Conservation (phyloP, 2,113 vertebrate genomes). For the Gila orcuttii region DNA sequence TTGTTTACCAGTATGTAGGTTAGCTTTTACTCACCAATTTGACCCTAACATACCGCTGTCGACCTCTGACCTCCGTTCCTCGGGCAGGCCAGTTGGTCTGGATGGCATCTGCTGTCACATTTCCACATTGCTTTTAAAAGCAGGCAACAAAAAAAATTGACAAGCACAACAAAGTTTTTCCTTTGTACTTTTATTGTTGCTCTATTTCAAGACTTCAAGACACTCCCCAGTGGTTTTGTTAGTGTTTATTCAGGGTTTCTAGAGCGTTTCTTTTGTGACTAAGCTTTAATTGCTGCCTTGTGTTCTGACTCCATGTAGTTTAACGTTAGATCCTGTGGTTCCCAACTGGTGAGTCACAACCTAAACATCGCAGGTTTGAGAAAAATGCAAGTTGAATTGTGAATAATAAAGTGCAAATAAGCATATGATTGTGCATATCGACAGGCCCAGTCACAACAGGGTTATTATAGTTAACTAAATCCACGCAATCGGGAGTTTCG, state of each 20-base stretch:
- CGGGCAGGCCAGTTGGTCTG: constrained; percentile 47
- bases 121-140: constrained; percentile 5
- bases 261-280: background rate
- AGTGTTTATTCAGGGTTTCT: background rate
- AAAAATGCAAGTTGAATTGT: too few species aligned
- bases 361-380: background rate
- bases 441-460: background rate
- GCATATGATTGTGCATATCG: background rate
- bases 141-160: background rate
- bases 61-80: constrained; percentile 53
- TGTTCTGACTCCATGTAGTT: background rate
- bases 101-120: constrained; percentile 47
- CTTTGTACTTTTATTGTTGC: constrained; percentile 34
- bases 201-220: constrained; percentile 20
- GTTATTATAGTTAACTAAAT: background rate
- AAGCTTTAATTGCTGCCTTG: constrained; percentile 32
- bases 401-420: background rate
- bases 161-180: background rate
- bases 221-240: constrained; percentile 18
- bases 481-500: background rate
- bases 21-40: constrained; percentile 60
- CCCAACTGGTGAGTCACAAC: background rate
- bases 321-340: constrained; percentile 5
- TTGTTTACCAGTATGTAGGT: constrained; percentile 42
- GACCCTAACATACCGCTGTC: constrained; percentile 64